These are phyloP conservation scores for Diachrysia chrysitis DNA, from an alignment of 2,888 invertebrate species.

Conservation along the genomic window DNA sequence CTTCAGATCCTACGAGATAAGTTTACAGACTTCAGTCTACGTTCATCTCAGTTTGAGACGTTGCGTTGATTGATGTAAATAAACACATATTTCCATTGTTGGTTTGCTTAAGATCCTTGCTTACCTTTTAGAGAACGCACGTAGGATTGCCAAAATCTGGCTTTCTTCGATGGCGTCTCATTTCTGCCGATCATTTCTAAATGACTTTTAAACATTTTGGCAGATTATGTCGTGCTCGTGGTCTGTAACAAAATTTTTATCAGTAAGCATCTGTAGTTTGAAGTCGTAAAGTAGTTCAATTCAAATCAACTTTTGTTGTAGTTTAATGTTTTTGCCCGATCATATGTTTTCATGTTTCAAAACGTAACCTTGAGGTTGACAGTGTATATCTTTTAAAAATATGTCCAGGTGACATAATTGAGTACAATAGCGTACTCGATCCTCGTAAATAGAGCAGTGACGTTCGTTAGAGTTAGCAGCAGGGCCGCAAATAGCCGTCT, in stretches of 20 bases:
- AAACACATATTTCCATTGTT: not conserved
- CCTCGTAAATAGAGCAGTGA: conserved; percentile 87
- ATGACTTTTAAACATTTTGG: conserved; percentile 96
- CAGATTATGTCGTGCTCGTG: conserved; percentile 93
- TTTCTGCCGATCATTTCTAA: conserved; percentile 98
- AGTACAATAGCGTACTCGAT: conserved; percentile 79
- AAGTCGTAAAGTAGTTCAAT: not conserved
- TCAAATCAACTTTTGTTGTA: too few species aligned
- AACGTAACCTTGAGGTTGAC: conserved; percentile 74
- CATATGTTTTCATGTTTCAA: conserved; percentile 41
- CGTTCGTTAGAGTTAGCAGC: conserved; percentile 80
- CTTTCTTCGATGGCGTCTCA: conserved; percentile 97
- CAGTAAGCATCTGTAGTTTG: conserved; percentile 24
- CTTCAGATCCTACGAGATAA: conserved; percentile 93
- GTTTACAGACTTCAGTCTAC: not conserved
- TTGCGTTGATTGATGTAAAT: not conserved
- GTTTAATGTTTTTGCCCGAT: conserved; percentile 20
- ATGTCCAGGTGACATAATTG: conserved; percentile 83
- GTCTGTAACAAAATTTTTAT: conserved; percentile 87
- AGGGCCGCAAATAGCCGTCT: conserved; percentile 82
- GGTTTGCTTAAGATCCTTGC: conserved; percentile 42
- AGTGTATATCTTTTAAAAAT: conserved; percentile 66
- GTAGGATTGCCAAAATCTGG: conserved; percentile 98
- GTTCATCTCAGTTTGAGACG: not conserved
- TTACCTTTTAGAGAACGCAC: conserved; percentile 97